phyloP scores from a whole-genome alignment of 2,888 invertebrate genomes.

The Troides aeacus region DNA sequence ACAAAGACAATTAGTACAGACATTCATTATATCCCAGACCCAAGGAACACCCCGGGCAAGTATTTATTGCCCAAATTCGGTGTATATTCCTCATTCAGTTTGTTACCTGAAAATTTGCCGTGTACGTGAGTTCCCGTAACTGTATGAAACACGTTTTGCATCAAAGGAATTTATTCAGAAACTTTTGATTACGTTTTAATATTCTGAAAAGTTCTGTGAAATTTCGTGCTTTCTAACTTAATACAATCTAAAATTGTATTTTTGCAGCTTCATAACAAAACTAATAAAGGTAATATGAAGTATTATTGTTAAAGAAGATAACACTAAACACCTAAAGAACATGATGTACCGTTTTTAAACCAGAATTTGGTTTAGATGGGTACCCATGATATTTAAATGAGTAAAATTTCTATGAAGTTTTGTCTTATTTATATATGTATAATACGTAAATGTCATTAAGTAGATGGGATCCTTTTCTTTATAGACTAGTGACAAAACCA shows the following conservation, averaged over 20 bases:
- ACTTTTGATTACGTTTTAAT: constrained; percentile 20
- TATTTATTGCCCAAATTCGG: constrained; percentile 67
- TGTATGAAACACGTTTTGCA: constrained; percentile 15
- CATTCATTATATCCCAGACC: constrained; percentile 53
- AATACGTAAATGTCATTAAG: no score
- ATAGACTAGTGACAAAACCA: no score
- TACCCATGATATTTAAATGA: not conserved
- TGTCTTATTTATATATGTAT: not conserved
- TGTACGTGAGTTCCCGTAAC: constrained; percentile 34
- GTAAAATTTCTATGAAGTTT: no score
- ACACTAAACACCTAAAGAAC: not conserved
- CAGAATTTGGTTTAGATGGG: not conserved
- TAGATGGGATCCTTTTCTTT: no score
- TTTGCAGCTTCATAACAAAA: not conserved
- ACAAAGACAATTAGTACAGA: constrained; percentile 62
- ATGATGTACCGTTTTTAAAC: not conserved
- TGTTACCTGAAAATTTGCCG: constrained; percentile 29
- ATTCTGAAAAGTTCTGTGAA: constrained; percentile 5
- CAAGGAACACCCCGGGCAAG: constrained; percentile 58
- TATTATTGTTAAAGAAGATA: not conserved
- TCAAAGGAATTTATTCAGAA: constrained; percentile 20
- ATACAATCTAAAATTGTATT: not conserved
- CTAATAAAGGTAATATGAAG: not conserved
- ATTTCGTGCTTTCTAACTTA: constrained; percentile 10
- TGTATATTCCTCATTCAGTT: constrained; percentile 16